Percentiles rank a stretch among this genome's conserved stretches.
phyloP scores from a whole-genome alignment of 92 coral and sea anemone genomes.

The Ricordea florida region DNA sequence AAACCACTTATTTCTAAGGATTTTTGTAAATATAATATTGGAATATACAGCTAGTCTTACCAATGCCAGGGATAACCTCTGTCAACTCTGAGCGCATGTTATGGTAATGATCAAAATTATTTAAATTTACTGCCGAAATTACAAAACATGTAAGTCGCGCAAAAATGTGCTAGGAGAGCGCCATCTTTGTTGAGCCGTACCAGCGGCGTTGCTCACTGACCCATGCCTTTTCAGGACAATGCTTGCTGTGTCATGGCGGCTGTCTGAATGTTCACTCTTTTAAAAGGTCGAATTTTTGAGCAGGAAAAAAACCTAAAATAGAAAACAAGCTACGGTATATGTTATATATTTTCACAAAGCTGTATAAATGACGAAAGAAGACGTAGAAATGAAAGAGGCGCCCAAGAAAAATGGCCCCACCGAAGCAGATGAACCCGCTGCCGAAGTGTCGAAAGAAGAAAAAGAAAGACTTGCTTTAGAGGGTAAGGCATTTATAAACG shows the following conservation, averaged over 20 bases:
- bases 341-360: not conserved
- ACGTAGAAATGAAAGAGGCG: constrained; percentile 95
- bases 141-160: not conserved
- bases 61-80: constrained; percentile 51
- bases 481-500: constrained; percentile 55
- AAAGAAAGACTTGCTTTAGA: constrained; percentile 90
- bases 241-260: constrained; percentile 73
- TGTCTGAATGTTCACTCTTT: too few species aligned
- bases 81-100: constrained; percentile 49
- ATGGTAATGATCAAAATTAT: too few species aligned
- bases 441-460: constrained; percentile 90
- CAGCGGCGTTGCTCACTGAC: not conserved
- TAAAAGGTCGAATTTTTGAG: not conserved
- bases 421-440: constrained; percentile 68
- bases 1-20: not conserved
- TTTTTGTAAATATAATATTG: not conserved
- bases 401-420: constrained; percentile 35
- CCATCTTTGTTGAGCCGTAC: constrained; percentile 3
- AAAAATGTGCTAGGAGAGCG: not conserved
- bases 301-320: not conserved
- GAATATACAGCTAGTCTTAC: constrained; percentile 11
- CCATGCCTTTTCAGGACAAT: constrained; percentile 69
- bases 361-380: constrained; percentile 67
- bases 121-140: too few species aligned
- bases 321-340: too few species aligned